phyloP scores from a whole-genome alignment of 2,113 vertebrate species.

The Petaurus breviceps region DNA sequence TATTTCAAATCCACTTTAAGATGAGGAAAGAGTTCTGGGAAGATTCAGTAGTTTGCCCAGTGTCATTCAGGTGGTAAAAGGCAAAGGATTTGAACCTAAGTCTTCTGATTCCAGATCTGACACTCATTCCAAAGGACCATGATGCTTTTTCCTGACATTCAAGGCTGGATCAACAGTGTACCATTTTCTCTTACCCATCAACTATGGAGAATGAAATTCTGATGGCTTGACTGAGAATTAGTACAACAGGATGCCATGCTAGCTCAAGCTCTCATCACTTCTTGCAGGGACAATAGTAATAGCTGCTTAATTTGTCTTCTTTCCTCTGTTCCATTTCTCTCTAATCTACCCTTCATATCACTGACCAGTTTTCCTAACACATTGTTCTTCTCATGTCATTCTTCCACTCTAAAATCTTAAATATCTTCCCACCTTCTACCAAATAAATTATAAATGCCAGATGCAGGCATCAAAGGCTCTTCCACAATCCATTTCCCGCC shows the following conservation, averaged over 20 bases:
- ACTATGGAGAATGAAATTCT: neutral
- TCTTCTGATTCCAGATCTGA: neutral
- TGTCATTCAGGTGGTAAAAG: neutral
- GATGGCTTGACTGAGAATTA: neutral
- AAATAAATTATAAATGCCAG: neutral
- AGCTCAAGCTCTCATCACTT: neutral
- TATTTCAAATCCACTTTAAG: neutral
- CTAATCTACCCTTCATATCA: neutral
- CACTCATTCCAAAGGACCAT: neutral
- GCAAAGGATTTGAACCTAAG: neutral
- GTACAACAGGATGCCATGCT: neutral
- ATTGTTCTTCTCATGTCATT: neutral
- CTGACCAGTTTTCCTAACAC: neutral
- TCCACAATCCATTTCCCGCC: neutral
- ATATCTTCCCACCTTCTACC: neutral
- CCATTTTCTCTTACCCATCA: neutral
- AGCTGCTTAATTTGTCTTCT: neutral
- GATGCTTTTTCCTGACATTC: neutral
- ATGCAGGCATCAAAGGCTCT: neutral
- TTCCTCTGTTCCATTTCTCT: neutral
- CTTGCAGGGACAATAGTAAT: neutral
- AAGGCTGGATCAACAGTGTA: neutral
- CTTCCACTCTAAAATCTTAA: neutral
- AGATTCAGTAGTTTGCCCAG: neutral
- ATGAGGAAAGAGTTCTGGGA: neutral